A percentile compares a stretch with the other conserved stretches of the same genome.
These are phyloP conservation scores for Poeciliopsis presidionis DNA, from an alignment of 2,797 vertebrate species.

Conservation along the genomic window DNA sequence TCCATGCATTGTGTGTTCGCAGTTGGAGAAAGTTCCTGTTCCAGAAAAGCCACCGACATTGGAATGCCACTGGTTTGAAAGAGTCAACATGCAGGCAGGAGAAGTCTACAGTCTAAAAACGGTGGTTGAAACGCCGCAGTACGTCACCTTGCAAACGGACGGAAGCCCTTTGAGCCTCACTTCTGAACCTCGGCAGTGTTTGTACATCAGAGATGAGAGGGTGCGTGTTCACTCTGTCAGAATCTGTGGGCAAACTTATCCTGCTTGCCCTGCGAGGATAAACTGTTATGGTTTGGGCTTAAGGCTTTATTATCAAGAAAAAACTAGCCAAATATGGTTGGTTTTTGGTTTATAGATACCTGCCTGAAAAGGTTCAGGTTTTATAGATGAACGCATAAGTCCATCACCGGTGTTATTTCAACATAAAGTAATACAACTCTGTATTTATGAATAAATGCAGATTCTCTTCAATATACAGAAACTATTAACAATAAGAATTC, in stretches of 20 bases:
- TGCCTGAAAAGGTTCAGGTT: too few relatives aligned
- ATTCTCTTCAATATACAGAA: too few relatives aligned
- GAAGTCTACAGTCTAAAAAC: not conserved
- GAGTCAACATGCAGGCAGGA: accelerated
- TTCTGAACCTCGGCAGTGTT: accelerated
- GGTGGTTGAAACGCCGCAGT: accelerated
- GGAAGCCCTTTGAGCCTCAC: not conserved
- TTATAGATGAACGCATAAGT: too few relatives aligned
- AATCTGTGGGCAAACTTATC: not conserved
- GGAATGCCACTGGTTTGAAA: conserved; percentile 9
- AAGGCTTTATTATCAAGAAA: too few relatives aligned
- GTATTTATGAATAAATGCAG: too few relatives aligned
- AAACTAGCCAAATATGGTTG: too few relatives aligned
- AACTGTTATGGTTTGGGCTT: too few relatives aligned
- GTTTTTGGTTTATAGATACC: too few relatives aligned
- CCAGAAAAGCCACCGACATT: not conserved
- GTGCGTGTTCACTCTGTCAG: not conserved
- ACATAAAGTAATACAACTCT: too few relatives aligned
- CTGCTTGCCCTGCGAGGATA: too few relatives aligned
- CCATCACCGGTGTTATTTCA: too few relatives aligned
- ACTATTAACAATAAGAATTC: too few relatives aligned
- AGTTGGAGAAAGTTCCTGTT: conserved; percentile 1
- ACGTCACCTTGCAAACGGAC: not conserved
- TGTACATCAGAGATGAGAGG: not conserved
- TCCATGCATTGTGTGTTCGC: not conserved